These are phyloP conservation scores for Scopus umbretta DNA, from an alignment of 2,113 vertebrate genomes.

Conservation along the genomic window DNA sequence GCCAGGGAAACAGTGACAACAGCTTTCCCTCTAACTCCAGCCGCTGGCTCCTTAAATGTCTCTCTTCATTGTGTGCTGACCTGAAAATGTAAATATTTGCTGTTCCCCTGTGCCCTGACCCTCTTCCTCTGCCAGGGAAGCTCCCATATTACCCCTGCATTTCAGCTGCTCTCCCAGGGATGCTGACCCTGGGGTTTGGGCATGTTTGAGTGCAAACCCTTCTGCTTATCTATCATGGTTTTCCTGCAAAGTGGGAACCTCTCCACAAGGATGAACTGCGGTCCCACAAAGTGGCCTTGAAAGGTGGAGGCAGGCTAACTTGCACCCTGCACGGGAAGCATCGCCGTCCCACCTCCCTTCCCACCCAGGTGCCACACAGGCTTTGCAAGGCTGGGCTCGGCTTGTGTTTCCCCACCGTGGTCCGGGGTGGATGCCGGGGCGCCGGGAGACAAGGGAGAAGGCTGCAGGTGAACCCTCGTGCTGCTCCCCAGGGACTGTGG, in stretches of 20 bases:
- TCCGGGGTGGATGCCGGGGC: accelerated
- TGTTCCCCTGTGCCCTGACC: not conserved
- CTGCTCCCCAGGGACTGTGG: not conserved
- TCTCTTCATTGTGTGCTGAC: not conserved
- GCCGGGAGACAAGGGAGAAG: not conserved
- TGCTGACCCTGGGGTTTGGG: not conserved
- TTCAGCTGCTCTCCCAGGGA: not conserved
- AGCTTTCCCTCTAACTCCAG: not conserved
- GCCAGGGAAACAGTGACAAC: slow-evolving; percentile 47
- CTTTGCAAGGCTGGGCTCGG: not conserved
- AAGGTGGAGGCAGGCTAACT: not conserved
- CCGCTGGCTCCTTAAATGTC: not conserved
- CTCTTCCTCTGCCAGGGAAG: not conserved
- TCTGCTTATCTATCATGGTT: not conserved
- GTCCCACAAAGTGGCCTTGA: accelerated
- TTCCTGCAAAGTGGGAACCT: not conserved
- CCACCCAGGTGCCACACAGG: accelerated
- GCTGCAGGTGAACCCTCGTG: not conserved
- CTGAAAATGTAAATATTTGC: slow-evolving; percentile 43
- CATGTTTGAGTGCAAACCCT: not conserved
- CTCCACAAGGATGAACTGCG: not conserved
- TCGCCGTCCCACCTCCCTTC: not conserved
- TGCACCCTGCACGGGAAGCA: not conserved
- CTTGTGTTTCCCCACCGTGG: accelerated
- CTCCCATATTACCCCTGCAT: not conserved